Evolutionary conservation across 2,113 vertebrate species (phyloP), one percentile per base, ranked within the genome.

Genomic region (Cacatua alba): DNA sequence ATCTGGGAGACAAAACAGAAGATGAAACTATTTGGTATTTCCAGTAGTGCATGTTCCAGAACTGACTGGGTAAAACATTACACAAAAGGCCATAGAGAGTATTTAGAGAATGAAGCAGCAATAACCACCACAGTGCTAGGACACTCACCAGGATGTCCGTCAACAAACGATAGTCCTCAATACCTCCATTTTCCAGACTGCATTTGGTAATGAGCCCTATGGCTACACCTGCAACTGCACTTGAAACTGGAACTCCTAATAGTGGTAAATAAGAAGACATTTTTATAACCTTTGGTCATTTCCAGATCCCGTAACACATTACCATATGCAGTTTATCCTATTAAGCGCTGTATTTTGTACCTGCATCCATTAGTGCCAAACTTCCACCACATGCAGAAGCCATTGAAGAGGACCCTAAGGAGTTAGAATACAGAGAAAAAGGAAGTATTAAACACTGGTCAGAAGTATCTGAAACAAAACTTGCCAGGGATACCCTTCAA

Each of bases 331-430:
- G 13, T 37, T 75, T 52, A 55, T 39, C 26, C 5, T 37, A 24
- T 0, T 3, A 39, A 70, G 39, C 15, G 33, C 9, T 2, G 1
- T 12, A 23, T 57, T 83, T 71, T 75, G 74, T 98, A 99, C 99
- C 99, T 98, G 99, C 99, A 95, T 99, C 99, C 99, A 99, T 99
- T 57, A 99, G 97, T 10, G 99, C 99, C 68, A 99, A 97, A 96
- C 99, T 99, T 84, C 99, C 99, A 67, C 98, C 98, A 51, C 99
- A 99, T 1, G 98, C 99, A 79, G 99, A 99, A 14, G 99, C 99
- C 99, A 99, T 99, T 3, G 99, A 99, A 17, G 99, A 99, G 1
- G 99, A 99, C 21, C 99, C 99, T 99, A 82, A 28, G 26, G 88
- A 83, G 79, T 79, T 75, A 82, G 46, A 70, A 81, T 5, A 59